Evolutionary conservation across 2,888 invertebrate genomes (phyloP), one percentile per base, ranked within the genome.

Genomic region (Zaprionus lineosus): DNA sequence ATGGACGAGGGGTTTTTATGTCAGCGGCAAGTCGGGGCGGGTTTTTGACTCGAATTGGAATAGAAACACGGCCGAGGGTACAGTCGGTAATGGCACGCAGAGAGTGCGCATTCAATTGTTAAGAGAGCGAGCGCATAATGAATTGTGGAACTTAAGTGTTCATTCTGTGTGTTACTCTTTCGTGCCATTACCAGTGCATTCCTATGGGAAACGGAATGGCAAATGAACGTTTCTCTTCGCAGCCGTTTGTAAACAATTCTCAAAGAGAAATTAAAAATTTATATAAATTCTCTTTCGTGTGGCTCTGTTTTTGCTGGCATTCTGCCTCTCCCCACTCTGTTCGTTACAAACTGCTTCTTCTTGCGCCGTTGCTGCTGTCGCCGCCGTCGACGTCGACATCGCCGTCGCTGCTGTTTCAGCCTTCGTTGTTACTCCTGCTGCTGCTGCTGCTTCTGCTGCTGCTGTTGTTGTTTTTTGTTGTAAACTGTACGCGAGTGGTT

Each of bases 261-360:
- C n/a, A n/a, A n/a, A n/a, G n/a, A n/a, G n/a, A n/a, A n/a, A 24
- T 9, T 19, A 19, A 4, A 21, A 21, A 21, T 21, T 21, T 21
- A 5, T 21, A 21, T 7, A 5, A 6, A 14, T 5, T n/a, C 21
- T 4, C 28, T 21, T 28, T 26, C 12, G 16, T 11, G 6, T 61
- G 61, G 61, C 81, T 73, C 74, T 74, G 78, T 74, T 79, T 81
- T 81, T 83, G 81, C 67, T 82, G 58, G 68, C 55, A 64, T 62
- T 85, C 59, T 73, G 67, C 48, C 77, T 65, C 79, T 83, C 84
- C 77, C 81, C 77, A 85, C 84, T 69, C 83, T 81, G 78, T 83
- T 85, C 83, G 82, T 83, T 84, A 76, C 72, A 79, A 71, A 67
- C 79, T 72, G 79, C 70, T 84, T 51, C 55, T 56, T 64, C 69